phyloP scores from a whole-genome alignment of 2,797 vertebrate species.

The Pseudomugil tenellus region DNA sequence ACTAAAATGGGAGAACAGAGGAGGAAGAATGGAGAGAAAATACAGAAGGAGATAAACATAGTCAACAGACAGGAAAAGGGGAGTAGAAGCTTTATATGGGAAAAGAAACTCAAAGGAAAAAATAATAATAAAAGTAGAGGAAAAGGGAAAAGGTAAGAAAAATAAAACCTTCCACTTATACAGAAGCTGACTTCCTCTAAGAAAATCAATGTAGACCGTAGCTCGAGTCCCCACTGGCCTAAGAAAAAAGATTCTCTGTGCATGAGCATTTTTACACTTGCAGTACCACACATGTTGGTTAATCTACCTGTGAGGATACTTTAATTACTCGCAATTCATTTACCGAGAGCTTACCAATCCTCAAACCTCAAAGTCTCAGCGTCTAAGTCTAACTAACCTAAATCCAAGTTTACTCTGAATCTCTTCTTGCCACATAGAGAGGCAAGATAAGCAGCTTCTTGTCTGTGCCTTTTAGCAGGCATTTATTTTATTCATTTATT shows the following conservation, averaged over 20 bases:
- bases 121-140: conserved; percentile 21
- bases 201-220: conserved; percentile 74
- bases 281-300: conserved; percentile 49
- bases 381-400: neutral
- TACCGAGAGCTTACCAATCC: conserved; percentile 18
- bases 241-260: conserved; percentile 59
- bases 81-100: conserved; percentile 21
- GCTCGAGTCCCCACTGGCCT: conserved; percentile 64
- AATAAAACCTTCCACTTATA: conserved; percentile 67
- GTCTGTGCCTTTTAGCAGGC: neutral
- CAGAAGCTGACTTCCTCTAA: conserved; percentile 70
- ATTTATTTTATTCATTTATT: conserved; percentile 2
- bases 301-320: conserved; percentile 46
- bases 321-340: conserved; percentile 25
- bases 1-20: conserved; percentile 24
- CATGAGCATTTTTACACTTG: conserved; percentile 59
- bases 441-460: neutral
- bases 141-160: conserved; percentile 23
- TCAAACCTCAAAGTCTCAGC: conserved; percentile 10
- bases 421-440: neutral
- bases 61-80: conserved; percentile 13
- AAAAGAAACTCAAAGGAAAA: conserved; percentile 12
- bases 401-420: conserved; percentile 11
- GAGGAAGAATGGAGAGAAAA: conserved; percentile 24
- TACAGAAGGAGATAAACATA: conserved; percentile 23